phyloP scores from a whole-genome alignment of 2,797 vertebrate genomes.

The Gadopsis bispinosus region DNA sequence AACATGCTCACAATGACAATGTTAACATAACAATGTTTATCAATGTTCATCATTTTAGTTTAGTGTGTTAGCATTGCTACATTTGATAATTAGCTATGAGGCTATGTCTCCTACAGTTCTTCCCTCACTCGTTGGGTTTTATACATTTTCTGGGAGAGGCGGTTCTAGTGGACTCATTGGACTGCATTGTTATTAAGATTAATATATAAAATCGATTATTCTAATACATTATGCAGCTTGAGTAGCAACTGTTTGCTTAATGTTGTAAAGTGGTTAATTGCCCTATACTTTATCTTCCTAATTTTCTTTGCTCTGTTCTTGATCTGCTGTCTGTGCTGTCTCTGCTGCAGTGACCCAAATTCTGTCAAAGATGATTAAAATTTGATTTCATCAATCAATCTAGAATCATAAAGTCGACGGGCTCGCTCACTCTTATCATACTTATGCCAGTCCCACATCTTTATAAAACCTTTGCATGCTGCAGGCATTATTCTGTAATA shows the following conservation, averaged over 20 bases:
- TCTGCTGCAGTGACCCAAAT: constrained; percentile 21
- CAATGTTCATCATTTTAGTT: not conserved
- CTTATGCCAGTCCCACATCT: not conserved
- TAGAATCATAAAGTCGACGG: not conserved
- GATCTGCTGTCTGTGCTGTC: not conserved
- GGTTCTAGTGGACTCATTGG: not conserved
- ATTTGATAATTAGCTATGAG: not conserved
- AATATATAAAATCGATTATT: constrained; percentile 5
- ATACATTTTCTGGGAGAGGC: too few relatives aligned
- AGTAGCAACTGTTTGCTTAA: not conserved
- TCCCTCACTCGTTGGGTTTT: too few relatives aligned
- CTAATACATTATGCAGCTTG: constrained; percentile 5
- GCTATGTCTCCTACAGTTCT: too few relatives aligned
- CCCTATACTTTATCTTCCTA: not conserved
- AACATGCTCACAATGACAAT: not conserved
- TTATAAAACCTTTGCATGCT: not conserved
- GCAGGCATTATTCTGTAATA: not conserved
- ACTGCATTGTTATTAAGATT: not conserved
- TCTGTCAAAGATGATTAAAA: constrained; percentile 34
- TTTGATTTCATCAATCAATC: constrained; percentile 20
- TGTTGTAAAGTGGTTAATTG: not conserved
- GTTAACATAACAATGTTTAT: not conserved
- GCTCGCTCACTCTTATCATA: not conserved
- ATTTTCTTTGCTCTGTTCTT: not conserved
- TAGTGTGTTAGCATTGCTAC: not conserved